Evolutionary conservation across 2,888 invertebrate species (phyloP), one percentile per base, ranked within the genome.

Genomic region (Brachypalpus laphriformis): DNA sequence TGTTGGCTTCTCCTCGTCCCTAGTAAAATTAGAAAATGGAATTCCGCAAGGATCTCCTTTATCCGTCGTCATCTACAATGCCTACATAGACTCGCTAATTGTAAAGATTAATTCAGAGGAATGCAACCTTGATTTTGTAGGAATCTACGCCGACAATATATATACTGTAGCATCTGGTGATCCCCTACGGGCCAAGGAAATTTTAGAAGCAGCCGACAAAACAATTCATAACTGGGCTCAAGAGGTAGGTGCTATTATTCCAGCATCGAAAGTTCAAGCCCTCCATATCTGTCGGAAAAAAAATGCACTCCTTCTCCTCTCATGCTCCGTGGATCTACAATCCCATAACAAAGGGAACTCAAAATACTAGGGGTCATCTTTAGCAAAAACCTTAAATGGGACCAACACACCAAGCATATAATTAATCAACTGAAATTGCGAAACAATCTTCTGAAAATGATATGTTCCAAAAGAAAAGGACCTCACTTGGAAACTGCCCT

Each of bases 41-140:
- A 18, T 11, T n/a, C 54, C 25, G 6, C 66, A 66, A 40, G 51
- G 56, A 11, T 56, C 68, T 8, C 28, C 54, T 8, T 42, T 56
- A 4, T 56, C 54, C 1, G n/a, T 68, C 1, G 18, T 56, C 6
- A 11, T 45, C 20, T 68, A 68, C 3, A 68, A 54, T 18, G 14
- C 54, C 3, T 68, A 51, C 25, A 51, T 66, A 5, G 51, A 51
- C n/a, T 51, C 51, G 5, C 49, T 51, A 16, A n/a, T 51, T 18
- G 37, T 22, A 14, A 22, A 40, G 22, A 16, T 51, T 4, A 20
- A 11, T 6, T 14, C 37, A 16, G 40, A 40, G n/a, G 34, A 11
- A 11, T 31, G 1, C 31, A 31, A 31, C 4, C 8, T 31, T 4
- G 31, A 31, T 6, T 31, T 31, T 25, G 25, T 25, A 5, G 31